Evolutionary conservation across 2,797 vertebrate species (phyloP).

Genomic region (Limnodromus scolopaceus): DNA sequence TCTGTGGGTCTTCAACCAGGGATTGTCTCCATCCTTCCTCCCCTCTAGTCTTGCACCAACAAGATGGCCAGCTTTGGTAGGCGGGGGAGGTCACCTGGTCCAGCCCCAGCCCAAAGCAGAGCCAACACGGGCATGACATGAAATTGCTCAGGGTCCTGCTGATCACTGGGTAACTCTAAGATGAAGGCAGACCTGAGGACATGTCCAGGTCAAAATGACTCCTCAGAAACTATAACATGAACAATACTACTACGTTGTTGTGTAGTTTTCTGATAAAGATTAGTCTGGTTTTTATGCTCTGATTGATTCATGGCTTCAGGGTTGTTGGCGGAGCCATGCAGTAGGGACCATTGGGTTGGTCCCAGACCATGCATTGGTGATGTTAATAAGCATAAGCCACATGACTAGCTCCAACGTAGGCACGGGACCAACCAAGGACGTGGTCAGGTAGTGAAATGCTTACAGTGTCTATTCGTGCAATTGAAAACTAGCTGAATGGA

Average conservation of each 20-base stretch:
- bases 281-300: rapidly evolving
- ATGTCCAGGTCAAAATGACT: background rate
- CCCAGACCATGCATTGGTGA: background rate
- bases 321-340: background rate
- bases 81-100: background rate
- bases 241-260: rapidly evolving
- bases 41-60: rapidly evolving
- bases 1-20: background rate
- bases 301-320: background rate
- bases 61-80: background rate
- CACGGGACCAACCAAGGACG: background rate
- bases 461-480: background rate
- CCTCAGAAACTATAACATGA: background rate
- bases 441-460: background rate
- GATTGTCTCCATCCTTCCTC: background rate
- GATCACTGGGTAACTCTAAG: background rate
- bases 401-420: rapidly evolving
- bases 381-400: background rate
- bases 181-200: background rate
- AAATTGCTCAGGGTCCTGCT: background rate
- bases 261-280: background rate
- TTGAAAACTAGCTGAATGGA: background rate
- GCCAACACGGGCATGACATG: rapidly evolving
- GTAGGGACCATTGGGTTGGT: background rate
- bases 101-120: background rate